phyloP scores from a whole-genome alignment of 2,797 vertebrate genomes.

The Aldrovandia affinis region DNA sequence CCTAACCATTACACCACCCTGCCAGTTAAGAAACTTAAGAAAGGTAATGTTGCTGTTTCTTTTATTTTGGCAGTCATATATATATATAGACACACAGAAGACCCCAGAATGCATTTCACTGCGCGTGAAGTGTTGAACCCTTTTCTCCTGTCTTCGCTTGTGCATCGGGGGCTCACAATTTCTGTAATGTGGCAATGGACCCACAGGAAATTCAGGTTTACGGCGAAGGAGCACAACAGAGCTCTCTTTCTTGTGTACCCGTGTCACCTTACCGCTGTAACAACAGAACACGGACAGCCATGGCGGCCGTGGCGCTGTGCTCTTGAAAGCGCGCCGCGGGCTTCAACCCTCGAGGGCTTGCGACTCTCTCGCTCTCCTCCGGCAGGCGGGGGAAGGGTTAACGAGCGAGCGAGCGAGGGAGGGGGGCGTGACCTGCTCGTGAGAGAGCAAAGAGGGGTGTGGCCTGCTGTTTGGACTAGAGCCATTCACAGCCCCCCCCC shows the following conservation, averaged over 20 bases:
- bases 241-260: background rate
- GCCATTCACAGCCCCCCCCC: constrained; percentile 68
- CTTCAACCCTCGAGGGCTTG: background rate
- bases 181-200: background rate
- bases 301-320: background rate
- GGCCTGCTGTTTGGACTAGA: constrained; percentile 69
- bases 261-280: background rate
- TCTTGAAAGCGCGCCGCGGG: background rate
- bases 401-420: constrained; percentile 34
- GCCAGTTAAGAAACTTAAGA: too few relatives aligned
- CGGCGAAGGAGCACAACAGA: background rate
- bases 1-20: too few relatives aligned
- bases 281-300: background rate
- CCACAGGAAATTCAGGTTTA: background rate
- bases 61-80: background rate
- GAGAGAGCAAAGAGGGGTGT: constrained; percentile 67
- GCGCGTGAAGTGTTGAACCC: background rate
- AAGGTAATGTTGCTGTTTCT: background rate
- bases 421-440: constrained; percentile 69
- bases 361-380: background rate
- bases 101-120: background rate
- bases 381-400: constrained; percentile 68
- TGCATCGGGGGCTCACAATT: background rate
- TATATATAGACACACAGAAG: background rate
- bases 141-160: background rate